Conservation (phyloP, 2,113 vertebrate genomes). For the Callorhinus ursinus region DNA sequence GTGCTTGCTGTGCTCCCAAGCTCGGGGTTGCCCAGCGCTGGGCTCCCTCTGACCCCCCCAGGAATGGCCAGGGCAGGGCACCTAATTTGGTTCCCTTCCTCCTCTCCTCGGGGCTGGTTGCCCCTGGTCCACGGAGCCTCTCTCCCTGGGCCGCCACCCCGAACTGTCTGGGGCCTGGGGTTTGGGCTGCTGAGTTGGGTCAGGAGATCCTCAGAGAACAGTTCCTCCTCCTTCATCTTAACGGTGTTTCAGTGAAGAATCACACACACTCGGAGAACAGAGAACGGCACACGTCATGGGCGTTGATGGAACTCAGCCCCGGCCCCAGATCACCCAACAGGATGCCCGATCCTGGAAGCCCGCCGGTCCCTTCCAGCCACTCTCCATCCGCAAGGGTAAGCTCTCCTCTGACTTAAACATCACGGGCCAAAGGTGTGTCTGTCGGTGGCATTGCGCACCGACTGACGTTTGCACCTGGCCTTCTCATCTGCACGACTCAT, state of each 20-base stretch:
- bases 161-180: not conserved
- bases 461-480: not conserved
- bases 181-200: not conserved
- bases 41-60: fast-evolving
- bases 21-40: fast-evolving
- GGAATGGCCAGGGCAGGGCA: not conserved
- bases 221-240: not conserved
- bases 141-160: not conserved
- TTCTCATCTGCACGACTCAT: fast-evolving
- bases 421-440: fast-evolving
- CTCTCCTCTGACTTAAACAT: not conserved
- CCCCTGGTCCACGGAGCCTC: not conserved
- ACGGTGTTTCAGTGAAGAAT: not conserved
- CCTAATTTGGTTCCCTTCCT: not conserved
- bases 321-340: not conserved
- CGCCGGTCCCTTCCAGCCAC: not conserved
- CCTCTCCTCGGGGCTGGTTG: not conserved
- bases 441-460: not conserved
- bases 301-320: fast-evolving
- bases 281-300: not conserved
- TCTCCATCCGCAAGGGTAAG: not conserved
- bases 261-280: not conserved
- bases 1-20: not conserved
- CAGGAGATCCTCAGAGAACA: not conserved
- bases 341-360: not conserved